Conservation (phyloP, 2,113 vertebrate species). For the Cyrtonyx montezumae region DNA sequence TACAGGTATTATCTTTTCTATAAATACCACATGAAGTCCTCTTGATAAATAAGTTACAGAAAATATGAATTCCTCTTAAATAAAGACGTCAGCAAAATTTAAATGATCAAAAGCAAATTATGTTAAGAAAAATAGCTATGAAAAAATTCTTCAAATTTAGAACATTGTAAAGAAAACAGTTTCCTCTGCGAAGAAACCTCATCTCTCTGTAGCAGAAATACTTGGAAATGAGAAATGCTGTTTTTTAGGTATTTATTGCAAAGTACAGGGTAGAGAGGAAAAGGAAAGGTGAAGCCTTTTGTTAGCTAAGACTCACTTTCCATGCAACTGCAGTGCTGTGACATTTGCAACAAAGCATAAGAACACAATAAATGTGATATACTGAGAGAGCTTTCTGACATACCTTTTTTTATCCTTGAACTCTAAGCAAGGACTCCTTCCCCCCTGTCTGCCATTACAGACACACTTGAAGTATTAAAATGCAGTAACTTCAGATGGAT, state of each 20-base stretch:
- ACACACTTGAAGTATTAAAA: constrained; percentile 41
- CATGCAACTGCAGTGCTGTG: constrained; percentile 44
- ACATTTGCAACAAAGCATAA: constrained; percentile 67
- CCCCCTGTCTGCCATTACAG: background rate
- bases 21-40: background rate
- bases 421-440: constrained; percentile 60
- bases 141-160: background rate
- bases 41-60: background rate
- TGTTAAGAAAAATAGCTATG: background rate
- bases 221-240: constrained; percentile 1
- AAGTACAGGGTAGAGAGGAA: background rate
- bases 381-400: constrained; percentile 24
- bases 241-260: constrained; percentile 19
- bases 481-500: constrained; percentile 37
- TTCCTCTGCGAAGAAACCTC: background rate
- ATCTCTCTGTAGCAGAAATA: background rate
- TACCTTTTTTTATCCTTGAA: constrained; percentile 65
- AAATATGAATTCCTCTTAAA: constrained; percentile 4
- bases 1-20: background rate
- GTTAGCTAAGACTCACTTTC: constrained; percentile 46
- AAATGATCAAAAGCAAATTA: background rate
- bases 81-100: background rate
- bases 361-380: constrained; percentile 67
- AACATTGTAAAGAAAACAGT: background rate
- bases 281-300: constrained; percentile 50